Evolutionary conservation across 2,797 vertebrate genomes (phyloP).

Genomic region (Myotis daubentonii): DNA sequence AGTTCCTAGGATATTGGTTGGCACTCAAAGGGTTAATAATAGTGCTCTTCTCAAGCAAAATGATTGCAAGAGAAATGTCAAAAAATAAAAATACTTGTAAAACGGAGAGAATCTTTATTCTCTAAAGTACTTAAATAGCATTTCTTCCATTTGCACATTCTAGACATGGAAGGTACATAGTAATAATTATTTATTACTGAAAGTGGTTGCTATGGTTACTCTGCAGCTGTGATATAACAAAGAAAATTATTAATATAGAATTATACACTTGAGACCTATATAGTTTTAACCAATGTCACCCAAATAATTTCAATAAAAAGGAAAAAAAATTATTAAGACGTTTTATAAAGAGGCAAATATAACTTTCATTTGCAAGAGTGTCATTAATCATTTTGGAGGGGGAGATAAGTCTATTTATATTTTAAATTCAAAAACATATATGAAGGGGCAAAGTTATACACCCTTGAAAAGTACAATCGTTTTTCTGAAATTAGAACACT

Average conservation of each 20-base stretch:
- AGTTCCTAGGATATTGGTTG: too few relatives aligned
- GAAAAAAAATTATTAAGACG: slow-evolving; percentile 71
- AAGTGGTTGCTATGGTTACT: slow-evolving; percentile 76
- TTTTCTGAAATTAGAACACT: slow-evolving; percentile 64
- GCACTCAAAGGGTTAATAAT: neutral
- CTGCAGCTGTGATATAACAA: slow-evolving; percentile 71
- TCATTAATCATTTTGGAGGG: slow-evolving; percentile 69
- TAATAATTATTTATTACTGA: slow-evolving; percentile 70
- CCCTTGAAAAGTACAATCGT: slow-evolving; percentile 73
- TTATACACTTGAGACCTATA: neutral
- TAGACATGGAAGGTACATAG: neutral
- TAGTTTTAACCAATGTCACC: neutral
- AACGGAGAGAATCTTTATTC: neutral
- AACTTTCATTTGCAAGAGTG: slow-evolving; percentile 67
- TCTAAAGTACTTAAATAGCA: slow-evolving; percentile 35
- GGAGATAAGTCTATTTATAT: slow-evolving; percentile 76
- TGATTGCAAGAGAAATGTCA: neutral
- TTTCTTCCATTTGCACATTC: slow-evolving; percentile 45
- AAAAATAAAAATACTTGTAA: slow-evolving; percentile 2
- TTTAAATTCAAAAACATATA: slow-evolving; percentile 73
- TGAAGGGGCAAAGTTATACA: slow-evolving; percentile 50
- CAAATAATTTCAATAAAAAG: neutral
- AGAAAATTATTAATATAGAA: slow-evolving; percentile 69
- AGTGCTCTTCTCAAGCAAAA: slow-evolving; percentile 29
- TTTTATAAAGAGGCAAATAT: slow-evolving; percentile 67